A percentile compares a stretch with the other conserved stretches of the same genome.
phyloP scores from a whole-genome alignment of 2,797 vertebrate genomes.

The Sitta carolinensis region DNA sequence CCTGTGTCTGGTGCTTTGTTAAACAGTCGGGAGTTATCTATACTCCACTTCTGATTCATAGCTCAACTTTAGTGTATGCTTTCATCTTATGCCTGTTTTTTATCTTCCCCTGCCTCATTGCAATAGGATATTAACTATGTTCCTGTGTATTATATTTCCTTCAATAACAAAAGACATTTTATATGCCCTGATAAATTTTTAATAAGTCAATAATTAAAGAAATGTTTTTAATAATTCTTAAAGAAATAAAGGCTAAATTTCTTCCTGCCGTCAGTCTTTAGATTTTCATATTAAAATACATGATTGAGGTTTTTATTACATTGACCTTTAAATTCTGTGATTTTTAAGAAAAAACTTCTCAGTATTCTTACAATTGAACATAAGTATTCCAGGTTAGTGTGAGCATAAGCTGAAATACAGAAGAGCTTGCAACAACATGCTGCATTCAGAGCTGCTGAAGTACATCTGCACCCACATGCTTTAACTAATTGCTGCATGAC shows the following conservation, averaged over 20 bases:
- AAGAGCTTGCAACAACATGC: neutral
- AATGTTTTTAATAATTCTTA: neutral
- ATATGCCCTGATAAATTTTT: neutral
- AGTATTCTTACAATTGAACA: neutral
- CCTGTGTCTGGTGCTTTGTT: neutral
- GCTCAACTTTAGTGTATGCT: neutral
- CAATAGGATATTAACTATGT: neutral
- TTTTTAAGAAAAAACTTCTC: neutral
- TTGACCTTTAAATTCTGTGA: neutral
- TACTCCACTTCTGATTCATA: neutral
- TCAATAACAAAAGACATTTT: neutral
- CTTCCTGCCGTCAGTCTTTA: neutral
- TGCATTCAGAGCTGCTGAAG: slow-evolving; percentile 11
- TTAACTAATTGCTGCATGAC: slow-evolving; percentile 44
- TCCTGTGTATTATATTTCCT: neutral
- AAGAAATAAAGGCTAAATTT: neutral
- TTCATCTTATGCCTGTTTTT: neutral
- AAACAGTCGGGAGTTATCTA: neutral
- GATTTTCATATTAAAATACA: neutral
- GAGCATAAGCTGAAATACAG: neutral
- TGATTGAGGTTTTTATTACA: neutral
- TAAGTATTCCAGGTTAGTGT: slow-evolving; percentile 9
- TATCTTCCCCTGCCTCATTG: rapidly evolving
- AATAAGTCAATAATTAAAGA: neutral
- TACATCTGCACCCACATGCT: slow-evolving; percentile 46